phyloP scores from a whole-genome alignment of 2,113 vertebrate species.

The Phyllopteryx taeniolatus region DNA sequence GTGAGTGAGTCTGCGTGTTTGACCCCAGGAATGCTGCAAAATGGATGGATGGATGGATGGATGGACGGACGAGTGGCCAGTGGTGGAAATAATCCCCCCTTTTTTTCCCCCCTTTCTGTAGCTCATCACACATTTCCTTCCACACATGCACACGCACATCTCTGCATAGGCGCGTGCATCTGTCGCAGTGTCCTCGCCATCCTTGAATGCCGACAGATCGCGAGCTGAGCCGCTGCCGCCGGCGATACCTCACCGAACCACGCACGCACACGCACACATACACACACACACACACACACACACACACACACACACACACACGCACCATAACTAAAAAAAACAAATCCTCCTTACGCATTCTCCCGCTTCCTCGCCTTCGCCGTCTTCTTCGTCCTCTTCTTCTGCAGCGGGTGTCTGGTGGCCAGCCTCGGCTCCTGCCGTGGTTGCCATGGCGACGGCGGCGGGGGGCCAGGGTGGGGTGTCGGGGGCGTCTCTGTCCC shows the following conservation, averaged over 20 bases:
- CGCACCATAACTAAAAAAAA: neutral
- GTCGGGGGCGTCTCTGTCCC: slow-evolving; percentile 66
- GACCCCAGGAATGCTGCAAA: slow-evolving; percentile 27
- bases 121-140: slow-evolving; percentile 46
- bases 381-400: slow-evolving; percentile 54
- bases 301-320: neutral
- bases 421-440: slow-evolving; percentile 73
- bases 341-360: slow-evolving; percentile 73
- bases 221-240: neutral
- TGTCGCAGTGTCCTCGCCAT: slow-evolving; percentile 63
- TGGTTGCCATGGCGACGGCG: slow-evolving; percentile 79
- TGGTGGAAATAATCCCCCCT: slow-evolving; percentile 38
- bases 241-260: slow-evolving; percentile 1
- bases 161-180: slow-evolving; percentile 44
- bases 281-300: neutral
- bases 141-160: slow-evolving; percentile 30
- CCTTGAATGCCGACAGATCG: slow-evolving; percentile 41
- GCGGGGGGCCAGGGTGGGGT: slow-evolving; percentile 70
- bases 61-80: slow-evolving; percentile 2
- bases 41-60: slow-evolving; percentile 4
- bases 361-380: slow-evolving; percentile 64
- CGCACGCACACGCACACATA: neutral
- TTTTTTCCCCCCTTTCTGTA: slow-evolving; percentile 18
- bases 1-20: neutral
- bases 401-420: slow-evolving; percentile 60